Base-by-base conservation (phyloP, 2,113 vertebrate species). In the Hiodon tergisus region DNA sequence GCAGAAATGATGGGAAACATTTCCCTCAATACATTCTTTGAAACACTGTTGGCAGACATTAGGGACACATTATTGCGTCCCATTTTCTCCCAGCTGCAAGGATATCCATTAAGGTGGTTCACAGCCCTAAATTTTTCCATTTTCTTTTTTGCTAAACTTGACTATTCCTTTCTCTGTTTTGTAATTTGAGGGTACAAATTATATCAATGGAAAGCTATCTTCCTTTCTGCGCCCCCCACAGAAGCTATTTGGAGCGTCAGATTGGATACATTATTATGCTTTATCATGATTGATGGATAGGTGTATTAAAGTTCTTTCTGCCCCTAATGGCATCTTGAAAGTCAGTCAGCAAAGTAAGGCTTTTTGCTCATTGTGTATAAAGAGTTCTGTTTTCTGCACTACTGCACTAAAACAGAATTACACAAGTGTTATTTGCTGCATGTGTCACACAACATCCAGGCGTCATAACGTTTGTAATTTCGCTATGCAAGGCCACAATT, bases 1-100 rank as follows among this genome's bases (percentile, higher is more conserved):
- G 91, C 86, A 89, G 89, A 92, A 95, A 95, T 96, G 94, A 93
- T 88, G 87, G 87, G 86, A 91, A 90, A 88, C 89, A 88, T 92
- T 93, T 94, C 92, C 90, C 89, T 85, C 86, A 87, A 87, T 91
- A 83, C 81, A 5, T 78, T 88, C 90, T 83, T 84, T 90, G 91
- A 91, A 92, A 91, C 87, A 87, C 89, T 86, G 88, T 91, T 90
- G 90, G 83, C 83, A 86, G 85, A 90, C 90, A 93, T 92, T 92
- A 92, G 90, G 83, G 83, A 86, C 76, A 85, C 85, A 85, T 90
- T 84, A 90, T 84, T 83, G 73, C 62, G 80, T 78, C 89, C 92
- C 88, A 87, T 87, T 87, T 90, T 87, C 85, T 85, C 81, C 81
- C 76, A 87, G 85, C 82, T 79, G 75, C 84, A 83, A 82, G 84